Conservation (phyloP, 2,888 invertebrate genomes). For the Byasa hedistus region DNA sequence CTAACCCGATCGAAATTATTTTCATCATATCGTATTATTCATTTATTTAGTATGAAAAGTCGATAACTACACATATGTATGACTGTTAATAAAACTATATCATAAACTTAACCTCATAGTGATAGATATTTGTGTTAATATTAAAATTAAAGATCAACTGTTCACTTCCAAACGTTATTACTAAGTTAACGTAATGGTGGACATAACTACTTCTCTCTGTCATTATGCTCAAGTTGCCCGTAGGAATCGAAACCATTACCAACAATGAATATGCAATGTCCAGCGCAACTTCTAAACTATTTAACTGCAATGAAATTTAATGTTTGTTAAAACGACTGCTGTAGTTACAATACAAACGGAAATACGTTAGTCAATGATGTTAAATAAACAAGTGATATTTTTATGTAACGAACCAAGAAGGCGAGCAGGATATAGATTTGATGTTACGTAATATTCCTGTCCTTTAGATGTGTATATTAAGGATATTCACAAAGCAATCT, state of each 20-base stretch:
- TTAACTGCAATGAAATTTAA: constrained; percentile 18
- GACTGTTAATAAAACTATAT: neutral
- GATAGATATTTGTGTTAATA: neutral
- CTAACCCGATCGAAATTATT: too few relatives aligned
- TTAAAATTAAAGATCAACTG: neutral
- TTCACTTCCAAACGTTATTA: neutral
- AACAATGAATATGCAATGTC: constrained; percentile 1
- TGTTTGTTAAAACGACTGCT: constrained; percentile 10
- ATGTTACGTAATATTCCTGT: too few relatives aligned
- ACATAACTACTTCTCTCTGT: neutral
- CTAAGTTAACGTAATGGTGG: neutral
- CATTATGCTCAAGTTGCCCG: neutral
- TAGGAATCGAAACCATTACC: constrained; percentile 4
- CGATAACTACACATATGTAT: too few relatives aligned
- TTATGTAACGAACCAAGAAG: too few relatives aligned
- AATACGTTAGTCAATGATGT: neutral
- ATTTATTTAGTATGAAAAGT: too few relatives aligned
- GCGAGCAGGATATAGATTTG: too few relatives aligned
- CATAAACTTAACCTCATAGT: neutral
- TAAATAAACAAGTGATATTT: neutral
- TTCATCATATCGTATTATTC: too few relatives aligned
- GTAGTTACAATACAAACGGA: neutral
- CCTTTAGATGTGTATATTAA: too few relatives aligned
- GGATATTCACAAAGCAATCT: too few relatives aligned
- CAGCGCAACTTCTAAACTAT: constrained; percentile 9